Evolutionary conservation across 2,888 invertebrate genomes (phyloP).

Genomic region (Drosophila koepferae): DNA sequence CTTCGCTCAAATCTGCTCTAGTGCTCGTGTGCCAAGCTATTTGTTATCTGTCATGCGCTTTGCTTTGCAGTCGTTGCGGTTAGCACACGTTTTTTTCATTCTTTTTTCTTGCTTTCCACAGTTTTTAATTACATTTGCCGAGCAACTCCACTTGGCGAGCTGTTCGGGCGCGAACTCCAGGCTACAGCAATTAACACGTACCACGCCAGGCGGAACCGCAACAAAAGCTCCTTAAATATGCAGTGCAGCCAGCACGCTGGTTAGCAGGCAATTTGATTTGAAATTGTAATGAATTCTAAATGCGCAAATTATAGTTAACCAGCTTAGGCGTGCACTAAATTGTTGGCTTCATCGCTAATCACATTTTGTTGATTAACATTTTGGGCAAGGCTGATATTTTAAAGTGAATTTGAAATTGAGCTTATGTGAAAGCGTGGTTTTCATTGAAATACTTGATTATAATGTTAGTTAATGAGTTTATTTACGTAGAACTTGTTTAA

Average conservation of each 20-base stretch:
- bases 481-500: background rate
- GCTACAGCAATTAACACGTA: constrained; percentile 65
- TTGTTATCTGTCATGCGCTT: constrained; percentile 68
- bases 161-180: constrained; percentile 6
- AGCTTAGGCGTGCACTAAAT: background rate
- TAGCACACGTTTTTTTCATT: constrained; percentile 24
- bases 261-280: constrained; percentile 4
- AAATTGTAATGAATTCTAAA: constrained; percentile 1
- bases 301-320: constrained; percentile 8
- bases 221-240: constrained; percentile 51
- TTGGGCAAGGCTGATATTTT: background rate
- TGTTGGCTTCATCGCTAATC: background rate
- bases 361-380: background rate
- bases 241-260: constrained; percentile 16
- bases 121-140: constrained; percentile 72
- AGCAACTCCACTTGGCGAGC: constrained; percentile 35
- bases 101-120: constrained; percentile 31
- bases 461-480: background rate
- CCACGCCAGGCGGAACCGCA: constrained; percentile 38
- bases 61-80: constrained; percentile 26
- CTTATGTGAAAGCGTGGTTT: background rate
- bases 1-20: background rate
- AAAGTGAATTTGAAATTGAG: too few species aligned
- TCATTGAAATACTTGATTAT: background rate
- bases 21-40: constrained; percentile 37